Evolutionary conservation across 2,113 vertebrate genomes (phyloP).

Genomic region (Tretioscincus oriximinensis): DNA sequence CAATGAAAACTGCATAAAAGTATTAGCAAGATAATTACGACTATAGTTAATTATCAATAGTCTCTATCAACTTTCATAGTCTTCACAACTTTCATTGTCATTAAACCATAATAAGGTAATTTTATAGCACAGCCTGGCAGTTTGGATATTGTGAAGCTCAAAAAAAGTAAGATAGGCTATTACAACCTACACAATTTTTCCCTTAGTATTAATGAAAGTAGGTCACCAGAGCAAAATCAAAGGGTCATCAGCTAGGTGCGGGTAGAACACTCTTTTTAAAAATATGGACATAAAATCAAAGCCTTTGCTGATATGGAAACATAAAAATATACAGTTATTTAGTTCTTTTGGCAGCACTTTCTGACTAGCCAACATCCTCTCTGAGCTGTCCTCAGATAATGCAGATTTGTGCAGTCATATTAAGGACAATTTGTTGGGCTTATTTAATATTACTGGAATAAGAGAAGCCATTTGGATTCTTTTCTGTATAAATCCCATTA

Average conservation of each 20-base stretch:
- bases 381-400: not conserved
- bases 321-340: not conserved
- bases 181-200: not conserved
- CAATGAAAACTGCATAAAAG: not conserved
- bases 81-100: not conserved
- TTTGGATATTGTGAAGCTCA: not conserved
- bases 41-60: not conserved
- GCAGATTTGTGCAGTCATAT: not conserved
- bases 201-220: not conserved
- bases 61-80: not conserved
- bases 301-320: not conserved
- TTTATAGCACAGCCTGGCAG: not conserved
- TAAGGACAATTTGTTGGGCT: not conserved
- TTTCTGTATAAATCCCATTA: not conserved
- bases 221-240: not conserved
- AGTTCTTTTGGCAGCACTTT: not conserved
- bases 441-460: not conserved
- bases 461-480: not conserved
- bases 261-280: not conserved
- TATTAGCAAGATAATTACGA: not conserved
- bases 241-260: not conserved
- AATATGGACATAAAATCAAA: not conserved
- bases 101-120: not conserved
- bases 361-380: not conserved
- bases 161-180: not conserved